These are phyloP conservation scores for Aspidiotus rigidus DNA, from an alignment of 2,888 invertebrate species.

Conservation along the genomic window DNA sequence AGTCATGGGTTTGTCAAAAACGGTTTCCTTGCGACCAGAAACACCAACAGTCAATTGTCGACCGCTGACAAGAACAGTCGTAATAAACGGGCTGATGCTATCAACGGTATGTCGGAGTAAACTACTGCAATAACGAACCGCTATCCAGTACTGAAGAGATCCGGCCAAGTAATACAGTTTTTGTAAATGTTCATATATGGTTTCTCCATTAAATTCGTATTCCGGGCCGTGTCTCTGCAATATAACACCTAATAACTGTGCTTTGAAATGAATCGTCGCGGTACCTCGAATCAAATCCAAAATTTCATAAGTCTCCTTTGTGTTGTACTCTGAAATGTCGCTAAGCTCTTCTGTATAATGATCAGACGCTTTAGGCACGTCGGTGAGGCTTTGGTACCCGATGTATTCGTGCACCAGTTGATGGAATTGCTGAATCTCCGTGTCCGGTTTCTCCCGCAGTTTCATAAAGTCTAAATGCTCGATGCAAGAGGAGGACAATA, in stretches of 20 bases:
- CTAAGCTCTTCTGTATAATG: constrained; percentile 59
- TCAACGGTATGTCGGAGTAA: constrained; percentile 90
- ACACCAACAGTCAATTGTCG: constrained; percentile 94
- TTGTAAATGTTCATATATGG: constrained; percentile 60
- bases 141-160: constrained; percentile 77
- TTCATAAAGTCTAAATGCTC: constrained; percentile 98
- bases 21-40: constrained; percentile 85
- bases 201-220: constrained; percentile 52
- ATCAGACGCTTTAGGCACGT: constrained; percentile 64
- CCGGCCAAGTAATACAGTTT: constrained; percentile 74
- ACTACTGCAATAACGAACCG: constrained; percentile 90
- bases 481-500: constrained; percentile 96
- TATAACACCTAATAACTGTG: constrained; percentile 75
- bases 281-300: constrained; percentile 58
- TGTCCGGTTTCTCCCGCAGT: constrained; percentile 58
- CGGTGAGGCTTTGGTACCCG: constrained; percentile 90
- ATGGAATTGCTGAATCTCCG: constrained; percentile 70
- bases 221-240: constrained; percentile 69
- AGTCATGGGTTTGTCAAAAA: constrained; percentile 96
- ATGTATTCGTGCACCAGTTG: constrained; percentile 86
- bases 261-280: constrained; percentile 66
- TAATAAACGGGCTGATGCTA: constrained; percentile 96
- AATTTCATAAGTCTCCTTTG: constrained; percentile 63
- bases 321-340: constrained; percentile 48
- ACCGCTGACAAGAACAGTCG: constrained; percentile 92